phyloP scores from a whole-genome alignment of 2,113 vertebrate genomes.

The Cinclus mexicanus region DNA sequence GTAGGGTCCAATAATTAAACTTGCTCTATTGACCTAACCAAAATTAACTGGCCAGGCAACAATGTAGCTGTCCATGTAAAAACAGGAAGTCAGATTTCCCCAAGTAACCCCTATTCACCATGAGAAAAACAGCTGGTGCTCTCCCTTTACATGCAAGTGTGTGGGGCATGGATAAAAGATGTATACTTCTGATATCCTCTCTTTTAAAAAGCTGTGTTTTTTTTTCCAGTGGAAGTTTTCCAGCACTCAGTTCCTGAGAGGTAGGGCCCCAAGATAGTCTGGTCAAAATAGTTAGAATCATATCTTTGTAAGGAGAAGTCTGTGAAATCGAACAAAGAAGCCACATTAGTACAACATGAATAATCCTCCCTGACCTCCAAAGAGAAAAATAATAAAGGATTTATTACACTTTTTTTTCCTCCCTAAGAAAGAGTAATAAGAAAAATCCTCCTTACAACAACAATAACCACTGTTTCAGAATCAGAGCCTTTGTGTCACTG shows the following conservation, averaged over 20 bases:
- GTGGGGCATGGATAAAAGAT: slow-evolving; percentile 76
- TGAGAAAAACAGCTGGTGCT: slow-evolving; percentile 83
- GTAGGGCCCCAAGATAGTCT: slow-evolving; percentile 60
- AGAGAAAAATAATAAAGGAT: slow-evolving; percentile 66
- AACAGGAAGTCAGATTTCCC: slow-evolving; percentile 85
- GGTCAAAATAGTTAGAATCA: slow-evolving; percentile 69
- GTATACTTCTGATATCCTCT: slow-evolving; percentile 77
- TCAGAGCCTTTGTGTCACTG: slow-evolving; percentile 70
- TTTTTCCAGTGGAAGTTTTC: slow-evolving; percentile 72
- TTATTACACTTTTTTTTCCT: background rate
- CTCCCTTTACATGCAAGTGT: slow-evolving; percentile 68
- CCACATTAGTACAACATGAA: slow-evolving; percentile 56
- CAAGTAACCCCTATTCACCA: slow-evolving; percentile 80
- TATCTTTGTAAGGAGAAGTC: slow-evolving; percentile 59
- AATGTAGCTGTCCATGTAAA: slow-evolving; percentile 79
- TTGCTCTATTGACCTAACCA: slow-evolving; percentile 77
- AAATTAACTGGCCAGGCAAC: slow-evolving; percentile 78
- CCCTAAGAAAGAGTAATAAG: slow-evolving; percentile 64
- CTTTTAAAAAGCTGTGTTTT: slow-evolving; percentile 67
- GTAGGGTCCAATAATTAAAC: slow-evolving; percentile 78
- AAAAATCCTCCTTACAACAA: slow-evolving; percentile 67
- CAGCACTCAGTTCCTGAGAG: slow-evolving; percentile 70
- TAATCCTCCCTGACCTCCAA: slow-evolving; percentile 57
- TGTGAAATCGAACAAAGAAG: slow-evolving; percentile 62
- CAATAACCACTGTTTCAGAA: slow-evolving; percentile 71